These are phyloP conservation scores for Catharus ustulatus DNA, from an alignment of 2,797 vertebrate genomes.

Conservation along the genomic window DNA sequence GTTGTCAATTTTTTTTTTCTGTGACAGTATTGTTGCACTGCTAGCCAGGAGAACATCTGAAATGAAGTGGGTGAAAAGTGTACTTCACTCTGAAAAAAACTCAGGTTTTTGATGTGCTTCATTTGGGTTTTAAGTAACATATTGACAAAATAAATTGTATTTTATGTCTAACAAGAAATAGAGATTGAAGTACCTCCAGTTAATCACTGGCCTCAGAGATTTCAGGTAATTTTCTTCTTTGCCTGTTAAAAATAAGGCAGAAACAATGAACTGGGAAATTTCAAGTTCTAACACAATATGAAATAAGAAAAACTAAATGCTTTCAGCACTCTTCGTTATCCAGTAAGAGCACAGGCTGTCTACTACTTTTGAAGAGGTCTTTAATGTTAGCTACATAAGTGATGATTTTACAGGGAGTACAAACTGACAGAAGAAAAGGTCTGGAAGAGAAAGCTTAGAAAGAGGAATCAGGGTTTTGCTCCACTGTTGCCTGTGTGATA, in stretches of 20 bases:
- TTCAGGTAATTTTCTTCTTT: neutral
- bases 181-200: neutral
- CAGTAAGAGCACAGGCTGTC: neutral
- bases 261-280: neutral
- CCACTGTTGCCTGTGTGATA: neutral
- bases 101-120: neutral
- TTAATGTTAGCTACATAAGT: neutral
- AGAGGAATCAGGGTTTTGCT: neutral
- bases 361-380: neutral
- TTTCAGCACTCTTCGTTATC: neutral
- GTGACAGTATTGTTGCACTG: neutral
- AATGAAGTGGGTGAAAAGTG: constrained; percentile 42
- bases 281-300: neutral
- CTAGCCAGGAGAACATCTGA: constrained; percentile 19
- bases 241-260: neutral
- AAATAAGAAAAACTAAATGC: neutral
- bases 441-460: neutral
- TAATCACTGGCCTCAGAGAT: neutral
- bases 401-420: neutral
- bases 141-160: constrained; percentile 52
- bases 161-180: constrained; percentile 5
- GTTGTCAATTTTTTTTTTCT: neutral
- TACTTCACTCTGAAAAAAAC: neutral
- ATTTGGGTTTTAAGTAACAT: constrained; percentile 36
- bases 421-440: neutral